A percentile compares a stretch with the other conserved stretches of the same genome.
These are phyloP conservation scores for Brachionus paranguensis DNA, from an alignment of 1,140 invertebrate genomes.

Conservation along the genomic window DNA sequence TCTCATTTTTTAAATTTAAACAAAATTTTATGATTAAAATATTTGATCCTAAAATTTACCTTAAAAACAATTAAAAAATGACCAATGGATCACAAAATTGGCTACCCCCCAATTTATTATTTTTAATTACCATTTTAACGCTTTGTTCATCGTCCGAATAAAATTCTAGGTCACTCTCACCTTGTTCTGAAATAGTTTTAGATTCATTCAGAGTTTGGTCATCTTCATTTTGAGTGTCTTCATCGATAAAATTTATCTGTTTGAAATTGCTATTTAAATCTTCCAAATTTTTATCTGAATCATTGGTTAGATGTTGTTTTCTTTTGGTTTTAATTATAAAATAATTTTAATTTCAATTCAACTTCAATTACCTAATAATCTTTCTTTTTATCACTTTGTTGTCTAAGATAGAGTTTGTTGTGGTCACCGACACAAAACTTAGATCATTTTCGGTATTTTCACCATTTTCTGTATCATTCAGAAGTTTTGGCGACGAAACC, in stretches of 20 bases:
- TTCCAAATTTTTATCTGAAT: not conserved
- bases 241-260: not conserved
- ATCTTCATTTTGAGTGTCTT: not conserved
- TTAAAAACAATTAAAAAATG: too few species aligned
- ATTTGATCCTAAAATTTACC: too few species aligned
- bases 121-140: not conserved
- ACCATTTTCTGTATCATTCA: not conserved
- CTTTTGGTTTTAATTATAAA: not conserved
- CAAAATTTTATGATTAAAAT: not conserved
- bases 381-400: constrained; percentile 24
- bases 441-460: constrained; percentile 21
- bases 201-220: not conserved
- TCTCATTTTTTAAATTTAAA: not conserved
- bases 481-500: not conserved
- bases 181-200: not conserved
- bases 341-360: not conserved
- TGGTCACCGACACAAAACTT: not conserved
- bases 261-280: not conserved
- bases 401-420: not conserved
- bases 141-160: constrained; percentile 19
- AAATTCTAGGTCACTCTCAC: not conserved
- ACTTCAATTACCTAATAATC: not conserved
- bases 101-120: not conserved
- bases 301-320: not conserved
- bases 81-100: too few species aligned